phyloP scores from a whole-genome alignment of 2,888 invertebrate genomes.

The Papilio elwesi region DNA sequence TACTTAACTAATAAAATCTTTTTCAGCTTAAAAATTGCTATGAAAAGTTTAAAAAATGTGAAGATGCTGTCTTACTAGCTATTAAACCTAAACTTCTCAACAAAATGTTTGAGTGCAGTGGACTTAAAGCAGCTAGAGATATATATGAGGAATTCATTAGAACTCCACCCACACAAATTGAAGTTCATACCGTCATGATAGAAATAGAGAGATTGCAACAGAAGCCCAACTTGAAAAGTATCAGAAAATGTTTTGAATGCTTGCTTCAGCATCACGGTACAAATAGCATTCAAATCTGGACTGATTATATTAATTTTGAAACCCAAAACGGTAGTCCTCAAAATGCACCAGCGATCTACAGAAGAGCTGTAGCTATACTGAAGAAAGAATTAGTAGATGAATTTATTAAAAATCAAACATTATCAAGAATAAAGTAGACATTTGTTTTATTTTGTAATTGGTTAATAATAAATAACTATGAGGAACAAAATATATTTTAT shows the following conservation, averaged over 20 bases:
- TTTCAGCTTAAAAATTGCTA: slow-evolving; percentile 71
- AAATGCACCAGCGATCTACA: slow-evolving; percentile 82
- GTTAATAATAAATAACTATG: slow-evolving; percentile 39
- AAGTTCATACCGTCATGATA: slow-evolving; percentile 86
- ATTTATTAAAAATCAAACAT: slow-evolving; percentile 81
- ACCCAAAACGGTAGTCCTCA: slow-evolving; percentile 84
- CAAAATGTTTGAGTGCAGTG: slow-evolving; percentile 79
- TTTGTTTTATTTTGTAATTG: slow-evolving; percentile 43
- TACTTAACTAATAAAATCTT: slow-evolving; percentile 31
- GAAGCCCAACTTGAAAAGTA: slow-evolving; percentile 72
- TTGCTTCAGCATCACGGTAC: slow-evolving; percentile 87
- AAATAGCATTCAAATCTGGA: slow-evolving; percentile 87
- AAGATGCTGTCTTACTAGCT: slow-evolving; percentile 74
- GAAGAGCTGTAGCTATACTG: slow-evolving; percentile 85
- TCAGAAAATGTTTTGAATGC: slow-evolving; percentile 86
- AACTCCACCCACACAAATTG: slow-evolving; percentile 84
- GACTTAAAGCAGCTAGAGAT: slow-evolving; percentile 84
- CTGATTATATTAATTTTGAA: slow-evolving; percentile 89
- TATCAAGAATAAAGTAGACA: slow-evolving; percentile 73
- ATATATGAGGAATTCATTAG: slow-evolving; percentile 85
- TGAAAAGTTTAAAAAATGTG: slow-evolving; percentile 75
- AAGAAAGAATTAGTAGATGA: slow-evolving; percentile 79
- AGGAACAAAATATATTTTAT: slow-evolving; percentile 75
- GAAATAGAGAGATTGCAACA: slow-evolving; percentile 78
- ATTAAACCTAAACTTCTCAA: slow-evolving; percentile 86